Conservation (phyloP, 2,888 invertebrate species). For the Aspidiotus rigidus region DNA sequence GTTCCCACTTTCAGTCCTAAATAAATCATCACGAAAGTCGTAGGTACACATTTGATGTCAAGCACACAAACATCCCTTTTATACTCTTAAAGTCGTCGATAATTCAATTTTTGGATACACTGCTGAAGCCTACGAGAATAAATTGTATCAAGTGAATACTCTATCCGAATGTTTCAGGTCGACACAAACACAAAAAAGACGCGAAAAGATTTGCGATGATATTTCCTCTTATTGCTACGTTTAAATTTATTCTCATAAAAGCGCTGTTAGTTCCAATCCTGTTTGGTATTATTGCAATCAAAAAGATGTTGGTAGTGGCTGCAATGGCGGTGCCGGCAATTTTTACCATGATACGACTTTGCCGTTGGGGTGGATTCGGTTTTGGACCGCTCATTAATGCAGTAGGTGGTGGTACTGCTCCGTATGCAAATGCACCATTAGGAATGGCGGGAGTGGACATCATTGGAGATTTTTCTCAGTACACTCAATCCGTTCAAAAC, state of each 20-base stretch:
- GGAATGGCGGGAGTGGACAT: conserved; percentile 24
- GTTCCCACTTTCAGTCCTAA: too few relatives aligned
- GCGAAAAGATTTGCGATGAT: conserved; percentile 37
- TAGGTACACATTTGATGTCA: too few relatives aligned
- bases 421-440: conserved; percentile 32
- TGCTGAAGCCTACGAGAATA: too few relatives aligned
- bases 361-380: conserved; percentile 30
- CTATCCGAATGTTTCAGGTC: conserved; percentile 30
- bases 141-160: background rate
- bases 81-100: too few relatives aligned
- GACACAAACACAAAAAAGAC: conserved; percentile 31
- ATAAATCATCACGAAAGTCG: too few relatives aligned
- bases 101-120: too few relatives aligned
- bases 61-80: too few relatives aligned
- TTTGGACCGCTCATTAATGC: background rate
- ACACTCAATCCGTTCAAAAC: conserved; percentile 19
- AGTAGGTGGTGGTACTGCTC: conserved; percentile 15
- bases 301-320: conserved; percentile 54
- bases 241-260: conserved; percentile 43
- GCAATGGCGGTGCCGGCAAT: conserved; percentile 54
- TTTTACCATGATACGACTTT: conserved; percentile 43
- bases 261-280: conserved; percentile 54
- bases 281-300: conserved; percentile 54
- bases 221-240: conserved; percentile 37
- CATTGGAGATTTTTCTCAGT: conserved; percentile 34